phyloP scores from a whole-genome alignment of 37 sponge, comb jelly and placozoan genomes.

The Geodia barretti region DNA sequence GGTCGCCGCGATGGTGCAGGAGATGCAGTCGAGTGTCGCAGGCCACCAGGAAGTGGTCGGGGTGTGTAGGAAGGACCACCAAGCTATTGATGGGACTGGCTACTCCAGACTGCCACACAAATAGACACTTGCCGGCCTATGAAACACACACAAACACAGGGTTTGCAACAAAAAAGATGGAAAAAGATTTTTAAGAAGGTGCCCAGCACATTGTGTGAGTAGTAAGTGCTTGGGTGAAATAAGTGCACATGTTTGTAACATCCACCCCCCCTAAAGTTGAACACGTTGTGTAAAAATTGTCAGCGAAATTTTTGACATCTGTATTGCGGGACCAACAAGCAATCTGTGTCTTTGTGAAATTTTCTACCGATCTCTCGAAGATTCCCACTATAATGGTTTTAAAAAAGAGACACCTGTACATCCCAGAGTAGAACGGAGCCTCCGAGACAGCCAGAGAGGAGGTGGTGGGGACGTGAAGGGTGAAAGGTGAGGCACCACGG shows the following conservation, averaged over 20 bases:
- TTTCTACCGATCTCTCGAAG: too few species aligned
- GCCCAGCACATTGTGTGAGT: too few species aligned
- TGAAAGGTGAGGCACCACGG: slow-evolving; percentile 57
- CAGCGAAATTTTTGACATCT: too few species aligned
- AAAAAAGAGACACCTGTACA: slow-evolving; percentile 4
- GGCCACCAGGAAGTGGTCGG: slow-evolving; percentile 26
- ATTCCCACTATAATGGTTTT: too few species aligned
- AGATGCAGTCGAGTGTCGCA: slow-evolving; percentile 14
- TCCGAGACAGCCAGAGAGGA: slow-evolving; percentile 41
- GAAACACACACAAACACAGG: background rate
- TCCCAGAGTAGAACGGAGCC: slow-evolving; percentile 36
- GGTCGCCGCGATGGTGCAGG: background rate
- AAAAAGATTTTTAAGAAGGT: too few species aligned
- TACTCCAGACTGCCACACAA: slow-evolving; percentile 1
- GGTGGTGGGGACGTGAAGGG: slow-evolving; percentile 12
- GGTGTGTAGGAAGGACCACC: slow-evolving; percentile 8
- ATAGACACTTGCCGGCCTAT: slow-evolving; percentile 16
- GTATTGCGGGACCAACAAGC: too few species aligned
- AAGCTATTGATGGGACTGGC: slow-evolving; percentile 23
- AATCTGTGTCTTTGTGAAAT: background rate
- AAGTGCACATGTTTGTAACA: too few species aligned
- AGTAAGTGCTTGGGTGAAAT: background rate
- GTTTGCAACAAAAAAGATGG: too few species aligned
- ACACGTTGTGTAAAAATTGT: too few species aligned
- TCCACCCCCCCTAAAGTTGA: too few species aligned